phyloP scores from a whole-genome alignment of 2,113 vertebrate species.

The Gallinago paraguaiae region DNA sequence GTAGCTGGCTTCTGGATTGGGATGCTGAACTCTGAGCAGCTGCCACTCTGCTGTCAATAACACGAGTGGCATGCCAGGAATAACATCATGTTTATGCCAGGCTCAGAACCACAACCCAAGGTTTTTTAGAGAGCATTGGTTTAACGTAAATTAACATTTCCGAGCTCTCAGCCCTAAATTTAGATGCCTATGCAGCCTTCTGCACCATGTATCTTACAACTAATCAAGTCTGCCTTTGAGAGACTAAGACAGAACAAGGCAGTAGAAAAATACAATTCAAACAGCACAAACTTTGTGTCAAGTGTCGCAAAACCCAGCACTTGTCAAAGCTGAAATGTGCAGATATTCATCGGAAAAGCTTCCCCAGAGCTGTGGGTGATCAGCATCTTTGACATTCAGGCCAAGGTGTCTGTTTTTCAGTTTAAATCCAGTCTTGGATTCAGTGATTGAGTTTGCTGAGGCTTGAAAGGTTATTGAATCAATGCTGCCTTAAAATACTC shows the following conservation, averaged over 20 bases:
- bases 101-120: constrained; percentile 13
- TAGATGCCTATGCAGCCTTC: background rate
- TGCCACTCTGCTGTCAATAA: background rate
- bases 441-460: background rate
- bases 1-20: background rate
- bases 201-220: background rate
- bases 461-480: constrained; percentile 38
- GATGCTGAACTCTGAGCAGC: background rate
- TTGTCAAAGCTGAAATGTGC: background rate
- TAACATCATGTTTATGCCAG: constrained; percentile 30
- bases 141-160: background rate
- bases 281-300: background rate
- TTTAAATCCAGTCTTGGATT: constrained; percentile 1
- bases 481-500: background rate
- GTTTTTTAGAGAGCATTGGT: constrained; percentile 31
- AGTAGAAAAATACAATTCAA: background rate
- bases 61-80: constrained; percentile 52
- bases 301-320: background rate
- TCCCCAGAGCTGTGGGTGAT: background rate
- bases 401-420: background rate
- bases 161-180: constrained; percentile 1
- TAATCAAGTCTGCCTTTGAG: background rate
- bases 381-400: background rate
- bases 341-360: background rate
- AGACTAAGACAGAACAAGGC: background rate